Base-by-base conservation (phyloP, 2,113 vertebrate genomes). In the Onychostruthus taczanowskii region DNA sequence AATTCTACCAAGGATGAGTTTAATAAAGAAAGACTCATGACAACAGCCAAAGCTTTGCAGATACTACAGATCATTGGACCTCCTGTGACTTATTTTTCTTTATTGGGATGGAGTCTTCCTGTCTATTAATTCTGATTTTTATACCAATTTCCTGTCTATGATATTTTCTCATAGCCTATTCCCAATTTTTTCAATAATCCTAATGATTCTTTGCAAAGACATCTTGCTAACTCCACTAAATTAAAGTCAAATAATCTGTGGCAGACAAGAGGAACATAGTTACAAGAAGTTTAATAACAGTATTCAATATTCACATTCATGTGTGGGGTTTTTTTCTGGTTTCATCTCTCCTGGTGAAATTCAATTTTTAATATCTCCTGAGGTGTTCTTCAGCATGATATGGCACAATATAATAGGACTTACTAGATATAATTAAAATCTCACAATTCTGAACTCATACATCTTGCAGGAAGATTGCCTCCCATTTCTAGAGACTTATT, bases 321-420 rank as follows among this genome's bases (percentile, higher is more conserved):
- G 11, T 16, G 14, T 52, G 13, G 0, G 13, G 0, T 0, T 8
- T 84, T 69, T 41, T 39, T 18, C 14, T 74, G 33, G 31, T 28
- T 84, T 70, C 59, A n/a, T 49, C 22, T 70, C 31, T 87, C 28
- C 35, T 82, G 63, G 13, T 55, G 56, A 78, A 88, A 63, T 79
- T 70, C 31, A 75, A 0, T 55, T 88, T 88, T 88, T 83, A 37
- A 18, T 56, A 73, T 50, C 13, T 94, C 43, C 62, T 67, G 39
- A 77, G 86, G 47, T 14, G 2, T 21, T 58, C 22, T 82, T 85
- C 39, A 63, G 43, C 19, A 35, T 47, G 30, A 37, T 46, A 67
- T 4, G 11, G 63, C 30, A 77, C 28, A 86, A 43, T 53, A 28
- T 50, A 64, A 77, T 56, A 69, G 27, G 30, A 52, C 33, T n/a